Evolutionary conservation across 2,113 vertebrate genomes (phyloP).

Genomic region (Pristiophorus japonicus): DNA sequence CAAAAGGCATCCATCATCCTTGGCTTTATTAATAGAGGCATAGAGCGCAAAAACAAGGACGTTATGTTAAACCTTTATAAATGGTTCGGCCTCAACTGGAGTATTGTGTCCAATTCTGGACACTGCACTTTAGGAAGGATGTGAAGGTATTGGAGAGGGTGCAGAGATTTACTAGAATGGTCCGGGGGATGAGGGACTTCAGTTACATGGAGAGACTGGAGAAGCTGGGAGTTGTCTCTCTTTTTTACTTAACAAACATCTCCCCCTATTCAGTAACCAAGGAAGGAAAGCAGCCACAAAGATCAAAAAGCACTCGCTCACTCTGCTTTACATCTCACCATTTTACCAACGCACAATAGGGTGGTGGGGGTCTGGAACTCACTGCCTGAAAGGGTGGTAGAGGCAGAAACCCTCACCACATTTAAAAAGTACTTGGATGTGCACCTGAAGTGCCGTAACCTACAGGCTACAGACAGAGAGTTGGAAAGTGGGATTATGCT

Average conservation of each 20-base stretch:
- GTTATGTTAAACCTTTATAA: neutral
- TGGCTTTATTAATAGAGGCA: no score
- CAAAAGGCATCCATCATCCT: no score
- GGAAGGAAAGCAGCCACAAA: neutral
- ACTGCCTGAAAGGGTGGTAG: no score
- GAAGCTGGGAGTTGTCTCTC: neutral
- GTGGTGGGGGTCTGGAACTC: no score
- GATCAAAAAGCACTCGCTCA: neutral
- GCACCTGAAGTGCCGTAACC: no score
- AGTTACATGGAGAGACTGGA: neutral
- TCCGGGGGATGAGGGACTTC: neutral
- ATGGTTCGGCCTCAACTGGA: neutral
- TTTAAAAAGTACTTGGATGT: no score
- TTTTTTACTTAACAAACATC: neutral
- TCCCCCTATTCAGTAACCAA: no score
- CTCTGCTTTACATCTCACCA: neutral
- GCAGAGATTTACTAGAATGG: neutral
- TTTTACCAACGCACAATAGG: no score
- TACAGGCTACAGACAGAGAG: no score
- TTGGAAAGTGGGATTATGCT: no score
- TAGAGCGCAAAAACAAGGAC: no score
- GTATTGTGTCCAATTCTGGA: neutral
- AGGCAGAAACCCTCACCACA: no score
- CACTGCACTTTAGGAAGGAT: neutral
- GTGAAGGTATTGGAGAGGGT: neutral